phyloP scores from a whole-genome alignment of 2,888 invertebrate species.

The Epinotia ramella region DNA sequence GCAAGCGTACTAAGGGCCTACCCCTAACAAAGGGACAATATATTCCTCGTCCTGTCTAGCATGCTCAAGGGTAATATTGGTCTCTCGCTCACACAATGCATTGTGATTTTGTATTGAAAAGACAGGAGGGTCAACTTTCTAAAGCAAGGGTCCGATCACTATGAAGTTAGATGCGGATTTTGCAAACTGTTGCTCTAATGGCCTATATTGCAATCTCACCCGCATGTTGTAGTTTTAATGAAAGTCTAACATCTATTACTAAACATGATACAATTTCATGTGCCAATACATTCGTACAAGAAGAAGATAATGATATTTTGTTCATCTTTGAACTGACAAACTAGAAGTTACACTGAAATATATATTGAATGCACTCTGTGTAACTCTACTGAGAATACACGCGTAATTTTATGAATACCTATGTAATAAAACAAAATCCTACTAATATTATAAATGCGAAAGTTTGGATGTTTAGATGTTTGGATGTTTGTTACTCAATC shows the following conservation, averaged over 20 bases:
- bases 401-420: too few species aligned
- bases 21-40: constrained; percentile 69
- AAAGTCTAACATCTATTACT: not conserved
- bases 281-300: not conserved
- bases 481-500: too few species aligned
- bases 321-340: not conserved
- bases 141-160: constrained; percentile 56
- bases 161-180: constrained; percentile 67
- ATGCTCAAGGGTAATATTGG: constrained; percentile 31
- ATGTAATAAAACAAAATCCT: too few species aligned
- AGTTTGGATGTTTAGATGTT: too few species aligned
- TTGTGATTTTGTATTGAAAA: constrained; percentile 72
- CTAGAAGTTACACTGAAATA: too few species aligned
- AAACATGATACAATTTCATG: not conserved
- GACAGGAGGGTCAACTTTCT: constrained; percentile 68
- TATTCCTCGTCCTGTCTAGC: constrained; percentile 58
- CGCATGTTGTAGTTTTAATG: not conserved
- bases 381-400: too few species aligned
- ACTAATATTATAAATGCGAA: too few species aligned
- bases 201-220: constrained; percentile 21
- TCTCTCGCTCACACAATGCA: constrained; percentile 53
- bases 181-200: constrained; percentile 34
- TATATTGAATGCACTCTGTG: too few species aligned
- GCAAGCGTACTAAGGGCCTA: constrained; percentile 67
- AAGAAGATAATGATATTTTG: too few species aligned